Evolutionary conservation across 37 sponge, comb jelly and placozoan species (phyloP), one percentile per base, ranked within the genome.

Genomic region (Spongilla lacustris): DNA sequence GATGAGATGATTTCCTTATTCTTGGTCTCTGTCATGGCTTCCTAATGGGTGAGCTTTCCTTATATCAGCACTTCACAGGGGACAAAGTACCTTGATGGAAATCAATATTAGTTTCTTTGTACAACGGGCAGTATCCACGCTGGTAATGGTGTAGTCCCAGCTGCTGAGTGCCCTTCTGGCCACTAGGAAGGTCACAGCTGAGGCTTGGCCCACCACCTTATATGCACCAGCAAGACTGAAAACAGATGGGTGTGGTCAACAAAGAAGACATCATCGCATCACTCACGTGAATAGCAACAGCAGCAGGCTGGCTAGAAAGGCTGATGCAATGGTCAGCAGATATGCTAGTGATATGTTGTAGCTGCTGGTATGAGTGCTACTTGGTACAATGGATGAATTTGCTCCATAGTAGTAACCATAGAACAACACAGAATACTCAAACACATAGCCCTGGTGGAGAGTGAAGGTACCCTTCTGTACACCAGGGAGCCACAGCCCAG

Each of bases 291-390:
- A 41, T 0, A 94, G 88, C 4, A 87, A 73, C n/a, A 88, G 69
- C 13, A 80, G 41, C 19, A 73, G 74, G 38, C 82, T 82, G 41
- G 92, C n/a, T 6, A 86, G 76, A 81, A 95, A 92, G 26, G 87
- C 33, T 19, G 72, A 38, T 5, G 79, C 13, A 26, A 87, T 81
- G 2, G 75, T 58, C 50, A 92, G 37, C 19, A 90, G 32, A 36
- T 92, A 95, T 27, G 91, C 93, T 69, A 95, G 74, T 36, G 96
- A 93, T n/a, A 95, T 88, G 73, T 92, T 92, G 82, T 92, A 95
- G 41, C 67, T 29, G 25, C 68, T 32, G 23, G 25, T 41, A 6
- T 9, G 6, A 31, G 22, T 82, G 46, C 89, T 89, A n/a, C 50
- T 73, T 0, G 94, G 90, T 4, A 80, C 58, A 4, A 90, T 93